Evolutionary conservation across 92 coral and sea anemone genomes (phyloP), one percentile per base, ranked within the genome.

Genomic region (Heteractis magnifica): DNA sequence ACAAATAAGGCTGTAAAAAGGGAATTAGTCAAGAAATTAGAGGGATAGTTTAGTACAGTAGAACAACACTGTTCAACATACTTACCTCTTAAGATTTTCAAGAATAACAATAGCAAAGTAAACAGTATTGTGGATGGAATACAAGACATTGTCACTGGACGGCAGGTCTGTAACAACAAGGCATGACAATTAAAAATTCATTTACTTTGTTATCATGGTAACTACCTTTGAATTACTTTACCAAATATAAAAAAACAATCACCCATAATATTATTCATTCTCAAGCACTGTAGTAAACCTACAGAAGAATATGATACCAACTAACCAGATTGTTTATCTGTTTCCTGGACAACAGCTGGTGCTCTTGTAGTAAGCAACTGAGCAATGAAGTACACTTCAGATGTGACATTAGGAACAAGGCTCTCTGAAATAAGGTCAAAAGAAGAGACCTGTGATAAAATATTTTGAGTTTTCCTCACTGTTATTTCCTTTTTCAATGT

Each of bases 401-500:
- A 95, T 23, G 94, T 93, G 53, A 96, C 58, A 76, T 96, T 96
- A 49, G 99, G 99, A 72, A 96, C 98, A 64, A 94, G 80, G 77
- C 90, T 94, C 73, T 85, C 99, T 96, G 65, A n/a, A 75, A 87
- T 23, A 9, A 68, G n/a, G 10, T 64, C 26, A 64, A n/a, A 64
- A n/a, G 26, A 64, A 18, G 13, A 64, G 2, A 0, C 7, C 26
- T 64, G 7, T 5, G 11, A 5, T 58, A 58, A 58, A 58, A 58
- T 12, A 34, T 34, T 34, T 34, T 0, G 44, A 34, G 3, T 34
- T 34, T 34, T 34, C 44, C 44, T 34, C 44, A 34, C 44, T 34
- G 34, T 26, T 1, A 26, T 26, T 26, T 34, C 44, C n/a, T n/a
- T 12, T 26, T 26, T 26, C 26, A 58, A 58, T 13, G 5, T 12